Conservation (phyloP, 2,797 vertebrate genomes). For the Chlorospingus semifuscus region DNA sequence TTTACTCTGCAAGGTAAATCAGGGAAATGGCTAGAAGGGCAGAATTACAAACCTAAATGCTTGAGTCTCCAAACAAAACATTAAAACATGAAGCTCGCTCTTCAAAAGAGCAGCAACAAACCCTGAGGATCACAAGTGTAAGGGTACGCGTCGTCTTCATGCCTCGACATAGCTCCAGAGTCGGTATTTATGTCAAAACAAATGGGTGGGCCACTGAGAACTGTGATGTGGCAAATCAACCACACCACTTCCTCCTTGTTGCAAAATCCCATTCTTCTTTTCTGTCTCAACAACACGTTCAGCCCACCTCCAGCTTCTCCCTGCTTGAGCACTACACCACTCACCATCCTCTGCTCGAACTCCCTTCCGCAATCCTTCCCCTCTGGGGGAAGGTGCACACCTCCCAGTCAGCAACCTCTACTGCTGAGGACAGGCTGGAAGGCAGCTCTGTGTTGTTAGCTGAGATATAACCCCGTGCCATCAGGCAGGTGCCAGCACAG, state of each 20-base stretch:
- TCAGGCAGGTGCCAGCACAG: not conserved
- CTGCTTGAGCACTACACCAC: rapidly evolving
- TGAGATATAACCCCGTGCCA: not conserved
- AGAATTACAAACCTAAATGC: not conserved
- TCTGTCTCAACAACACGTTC: not conserved
- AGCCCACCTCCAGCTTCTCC: not conserved
- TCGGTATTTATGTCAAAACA: not conserved
- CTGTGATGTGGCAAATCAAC: not conserved
- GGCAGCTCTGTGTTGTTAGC: not conserved
- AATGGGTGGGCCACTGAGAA: not conserved
- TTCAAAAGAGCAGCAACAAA: slow-evolving; percentile 18
- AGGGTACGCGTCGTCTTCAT: rapidly evolving
- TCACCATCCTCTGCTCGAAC: rapidly evolving
- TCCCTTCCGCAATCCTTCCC: not conserved
- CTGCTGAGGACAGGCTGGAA: rapidly evolving
- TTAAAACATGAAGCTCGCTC: not conserved
- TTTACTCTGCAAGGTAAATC: slow-evolving; percentile 19
- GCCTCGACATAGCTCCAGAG: not conserved
- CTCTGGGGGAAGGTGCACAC: not conserved
- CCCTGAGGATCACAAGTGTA: not conserved
- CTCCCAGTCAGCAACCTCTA: not conserved
- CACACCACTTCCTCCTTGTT: not conserved
- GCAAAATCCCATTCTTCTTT: not conserved
- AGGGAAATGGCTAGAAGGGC: not conserved
- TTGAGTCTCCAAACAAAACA: slow-evolving; percentile 2